phyloP scores from a whole-genome alignment of 2,113 vertebrate species.

The Otis tarda region DNA sequence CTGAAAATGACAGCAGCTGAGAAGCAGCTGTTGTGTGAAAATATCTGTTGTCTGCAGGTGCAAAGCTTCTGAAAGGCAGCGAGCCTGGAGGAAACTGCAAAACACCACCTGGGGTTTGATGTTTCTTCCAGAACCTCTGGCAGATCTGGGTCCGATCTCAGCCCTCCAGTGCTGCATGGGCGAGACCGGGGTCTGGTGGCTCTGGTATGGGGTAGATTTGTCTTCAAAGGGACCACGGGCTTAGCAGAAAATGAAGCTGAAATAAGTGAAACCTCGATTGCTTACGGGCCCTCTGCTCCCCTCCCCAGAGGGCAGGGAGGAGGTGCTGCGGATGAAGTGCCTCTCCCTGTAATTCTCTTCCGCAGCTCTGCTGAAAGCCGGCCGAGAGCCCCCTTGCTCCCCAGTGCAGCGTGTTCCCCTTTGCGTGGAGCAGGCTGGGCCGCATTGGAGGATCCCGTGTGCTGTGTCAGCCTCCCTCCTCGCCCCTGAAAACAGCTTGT shows the following conservation, averaged over 20 bases:
- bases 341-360: background rate
- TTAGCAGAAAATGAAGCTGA: background rate
- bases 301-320: background rate
- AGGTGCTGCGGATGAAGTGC: background rate
- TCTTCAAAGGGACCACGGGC: background rate
- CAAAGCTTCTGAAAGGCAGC: background rate
- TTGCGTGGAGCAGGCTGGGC: background rate
- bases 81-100: background rate
- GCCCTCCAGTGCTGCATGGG: accelerated
- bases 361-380: background rate
- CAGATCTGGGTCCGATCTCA: accelerated
- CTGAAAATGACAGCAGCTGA: background rate
- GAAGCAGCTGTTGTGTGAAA: background rate
- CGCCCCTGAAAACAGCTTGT: accelerated
- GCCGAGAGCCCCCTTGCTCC: background rate
- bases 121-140: background rate
- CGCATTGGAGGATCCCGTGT: background rate
- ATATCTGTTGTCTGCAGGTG: background rate
- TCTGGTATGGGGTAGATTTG: background rate
- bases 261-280: background rate
- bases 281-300: too few relatives aligned
- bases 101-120: background rate
- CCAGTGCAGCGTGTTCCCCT: background rate
- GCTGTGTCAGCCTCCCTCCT: background rate
- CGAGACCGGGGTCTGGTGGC: background rate